phyloP scores from a whole-genome alignment of 2,113 vertebrate species.

The Lutjanus erythropterus region DNA sequence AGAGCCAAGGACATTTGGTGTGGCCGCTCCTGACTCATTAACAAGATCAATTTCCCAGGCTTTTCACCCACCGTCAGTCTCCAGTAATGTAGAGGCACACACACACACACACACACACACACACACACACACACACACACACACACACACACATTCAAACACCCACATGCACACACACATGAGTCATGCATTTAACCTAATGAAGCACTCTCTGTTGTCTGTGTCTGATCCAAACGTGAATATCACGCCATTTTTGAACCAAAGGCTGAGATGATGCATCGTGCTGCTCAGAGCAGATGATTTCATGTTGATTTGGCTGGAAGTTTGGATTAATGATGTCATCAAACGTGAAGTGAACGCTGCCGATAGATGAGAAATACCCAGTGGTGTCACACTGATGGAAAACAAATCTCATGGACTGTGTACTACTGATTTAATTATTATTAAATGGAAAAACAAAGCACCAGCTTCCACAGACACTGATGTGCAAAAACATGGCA shows the following conservation, averaged over 20 bases:
- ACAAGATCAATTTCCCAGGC: slow-evolving; percentile 55
- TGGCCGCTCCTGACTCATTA: slow-evolving; percentile 60
- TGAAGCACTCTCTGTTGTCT: slow-evolving; percentile 48
- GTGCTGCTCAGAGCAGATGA: slow-evolving; percentile 25
- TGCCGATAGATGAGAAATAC: slow-evolving; percentile 13
- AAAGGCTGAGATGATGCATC: slow-evolving; percentile 37
- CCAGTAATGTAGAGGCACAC: slow-evolving; percentile 16
- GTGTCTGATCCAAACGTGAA: slow-evolving; percentile 32
- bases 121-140: not conserved
- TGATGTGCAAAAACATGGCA: slow-evolving; percentile 12
- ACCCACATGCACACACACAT: slow-evolving; percentile 22
- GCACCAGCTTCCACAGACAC: not conserved
- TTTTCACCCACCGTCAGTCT: slow-evolving; percentile 37
- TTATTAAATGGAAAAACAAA: not conserved
- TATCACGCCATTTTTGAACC: slow-evolving; percentile 19
- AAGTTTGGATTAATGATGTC: slow-evolving; percentile 37
- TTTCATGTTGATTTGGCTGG: slow-evolving; percentile 25
- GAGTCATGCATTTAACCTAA: slow-evolving; percentile 66
- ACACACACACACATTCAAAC: slow-evolving; percentile 1
- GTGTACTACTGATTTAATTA: not conserved
- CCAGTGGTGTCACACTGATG: not conserved
- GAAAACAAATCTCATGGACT: not conserved
- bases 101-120: not conserved
- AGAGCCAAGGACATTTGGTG: slow-evolving; percentile 51
- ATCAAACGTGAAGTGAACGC: not conserved